phyloP scores from a whole-genome alignment of 2,797 vertebrate species.

The Eospalax fontanierii region DNA sequence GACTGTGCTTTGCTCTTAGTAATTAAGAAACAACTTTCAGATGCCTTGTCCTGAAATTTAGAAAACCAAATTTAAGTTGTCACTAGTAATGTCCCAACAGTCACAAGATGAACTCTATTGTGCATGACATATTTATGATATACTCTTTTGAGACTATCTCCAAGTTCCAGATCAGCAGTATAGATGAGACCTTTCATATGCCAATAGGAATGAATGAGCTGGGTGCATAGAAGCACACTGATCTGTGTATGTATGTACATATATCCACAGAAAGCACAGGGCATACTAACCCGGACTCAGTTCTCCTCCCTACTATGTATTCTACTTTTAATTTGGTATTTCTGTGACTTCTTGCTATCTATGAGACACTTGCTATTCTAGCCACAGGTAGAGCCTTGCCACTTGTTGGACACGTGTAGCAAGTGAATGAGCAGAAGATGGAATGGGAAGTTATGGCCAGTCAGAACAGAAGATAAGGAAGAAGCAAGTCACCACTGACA shows the following conservation, averaged over 20 bases:
- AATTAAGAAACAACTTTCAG: slow-evolving; percentile 54
- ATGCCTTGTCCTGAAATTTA: slow-evolving; percentile 36
- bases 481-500: background rate
- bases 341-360: slow-evolving; percentile 33
- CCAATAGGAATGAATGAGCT: background rate
- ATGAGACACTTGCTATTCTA: slow-evolving; percentile 7
- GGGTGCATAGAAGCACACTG: background rate
- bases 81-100: background rate
- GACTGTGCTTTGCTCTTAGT: slow-evolving; percentile 47
- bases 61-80: slow-evolving; percentile 61
- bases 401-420: slow-evolving; percentile 23
- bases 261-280: background rate
- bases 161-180: slow-evolving; percentile 46
- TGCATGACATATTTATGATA: slow-evolving; percentile 14
- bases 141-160: slow-evolving; percentile 42
- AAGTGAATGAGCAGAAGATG: background rate
- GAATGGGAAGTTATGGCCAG: background rate
- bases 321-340: slow-evolving; percentile 5
- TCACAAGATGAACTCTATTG: slow-evolving; percentile 31
- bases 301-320: background rate
- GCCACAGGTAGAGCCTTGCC: background rate
- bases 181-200: slow-evolving; percentile 47
- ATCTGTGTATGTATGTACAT: background rate
- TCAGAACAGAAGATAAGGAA: slow-evolving; percentile 19
- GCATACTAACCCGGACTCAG: slow-evolving; percentile 5